Evolutionary conservation across 2,888 invertebrate genomes (phyloP).

Genomic region (Ormyrus labotus): DNA sequence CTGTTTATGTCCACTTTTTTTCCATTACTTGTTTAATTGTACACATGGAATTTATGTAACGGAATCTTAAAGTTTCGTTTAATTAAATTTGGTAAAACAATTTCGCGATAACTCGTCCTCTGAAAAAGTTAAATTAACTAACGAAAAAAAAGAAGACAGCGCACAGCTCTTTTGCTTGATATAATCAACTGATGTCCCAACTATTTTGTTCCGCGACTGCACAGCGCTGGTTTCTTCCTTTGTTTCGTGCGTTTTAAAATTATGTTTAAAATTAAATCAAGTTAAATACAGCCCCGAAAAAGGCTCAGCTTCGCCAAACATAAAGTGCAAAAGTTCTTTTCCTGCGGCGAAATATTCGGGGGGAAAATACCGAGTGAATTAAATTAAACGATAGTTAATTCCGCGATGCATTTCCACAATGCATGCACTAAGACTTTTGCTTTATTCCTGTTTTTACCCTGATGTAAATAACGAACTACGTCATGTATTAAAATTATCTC

Average conservation of each 20-base stretch:
- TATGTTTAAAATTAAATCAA: constrained; percentile 41
- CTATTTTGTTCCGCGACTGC: constrained; percentile 30
- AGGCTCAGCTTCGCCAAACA: background rate
- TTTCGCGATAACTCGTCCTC: constrained; percentile 10
- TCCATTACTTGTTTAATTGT: no score
- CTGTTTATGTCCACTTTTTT: no score
- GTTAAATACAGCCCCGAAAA: constrained; percentile 24
- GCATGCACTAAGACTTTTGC: background rate
- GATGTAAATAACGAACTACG: constrained; percentile 41
- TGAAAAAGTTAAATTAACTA: constrained; percentile 36
- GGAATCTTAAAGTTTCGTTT: constrained; percentile 4
- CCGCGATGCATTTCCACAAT: background rate
- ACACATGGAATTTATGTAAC: background rate
- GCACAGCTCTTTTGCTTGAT: constrained; percentile 9
- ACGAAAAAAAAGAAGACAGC: background rate
- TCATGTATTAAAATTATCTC: constrained; percentile 50
- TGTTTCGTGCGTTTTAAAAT: constrained; percentile 37
- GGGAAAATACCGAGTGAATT: constrained; percentile 18
- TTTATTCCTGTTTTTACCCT: background rate
- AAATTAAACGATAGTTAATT: constrained; percentile 34
- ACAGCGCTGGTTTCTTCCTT: constrained; percentile 15
- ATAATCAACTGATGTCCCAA: constrained; percentile 29
- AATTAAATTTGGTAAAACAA: constrained; percentile 26
- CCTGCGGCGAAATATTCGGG: background rate
- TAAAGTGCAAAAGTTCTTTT: constrained; percentile 28